A percentile compares a stretch with the other conserved stretches of the same genome.
Evolutionary conservation across 37 sponge, comb jelly and placozoan genomes (phyloP).

Genomic region (Haliclona indistincta): DNA sequence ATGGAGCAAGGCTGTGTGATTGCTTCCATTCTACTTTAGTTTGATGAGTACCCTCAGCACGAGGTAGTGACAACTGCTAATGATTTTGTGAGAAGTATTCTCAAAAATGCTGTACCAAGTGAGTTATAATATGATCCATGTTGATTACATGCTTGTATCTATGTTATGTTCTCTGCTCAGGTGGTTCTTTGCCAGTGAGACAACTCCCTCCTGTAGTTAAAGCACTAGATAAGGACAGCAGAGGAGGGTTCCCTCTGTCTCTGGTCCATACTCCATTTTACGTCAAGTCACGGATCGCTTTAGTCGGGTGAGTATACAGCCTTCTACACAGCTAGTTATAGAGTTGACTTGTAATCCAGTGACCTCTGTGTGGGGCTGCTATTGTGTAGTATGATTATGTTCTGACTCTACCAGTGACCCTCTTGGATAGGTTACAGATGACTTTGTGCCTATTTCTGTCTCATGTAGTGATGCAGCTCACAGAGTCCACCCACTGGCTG

Average conservation of each 20-base stretch:
- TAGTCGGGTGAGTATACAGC: conserved; percentile 67
- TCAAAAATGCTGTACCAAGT: not conserved
- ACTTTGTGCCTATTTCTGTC: not conserved
- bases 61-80: not conserved
- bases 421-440: not conserved
- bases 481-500: conserved; percentile 80
- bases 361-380: not conserved
- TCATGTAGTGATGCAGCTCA: conserved; percentile 66
- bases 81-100: conserved; percentile 1
- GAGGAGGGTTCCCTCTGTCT: conserved; percentile 61
- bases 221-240: conserved; percentile 9
- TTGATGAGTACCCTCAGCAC: conserved; percentile 21
- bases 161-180: not conserved
- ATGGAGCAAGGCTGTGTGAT: not conserved
- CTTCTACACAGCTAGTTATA: not conserved
- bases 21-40: conserved; percentile 16
- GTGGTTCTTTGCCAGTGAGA: not conserved
- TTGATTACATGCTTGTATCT: not conserved
- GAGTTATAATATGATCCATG: not conserved
- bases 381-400: not conserved
- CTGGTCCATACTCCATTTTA: conserved; percentile 55
- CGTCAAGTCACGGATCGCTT: conserved; percentile 52
- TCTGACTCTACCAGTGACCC: not conserved
- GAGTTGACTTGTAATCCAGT: not conserved
- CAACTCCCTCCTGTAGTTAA: conserved; percentile 56